Evolutionary conservation across 2,797 vertebrate genomes (phyloP).

Genomic region (Malacoraja senta): DNA sequence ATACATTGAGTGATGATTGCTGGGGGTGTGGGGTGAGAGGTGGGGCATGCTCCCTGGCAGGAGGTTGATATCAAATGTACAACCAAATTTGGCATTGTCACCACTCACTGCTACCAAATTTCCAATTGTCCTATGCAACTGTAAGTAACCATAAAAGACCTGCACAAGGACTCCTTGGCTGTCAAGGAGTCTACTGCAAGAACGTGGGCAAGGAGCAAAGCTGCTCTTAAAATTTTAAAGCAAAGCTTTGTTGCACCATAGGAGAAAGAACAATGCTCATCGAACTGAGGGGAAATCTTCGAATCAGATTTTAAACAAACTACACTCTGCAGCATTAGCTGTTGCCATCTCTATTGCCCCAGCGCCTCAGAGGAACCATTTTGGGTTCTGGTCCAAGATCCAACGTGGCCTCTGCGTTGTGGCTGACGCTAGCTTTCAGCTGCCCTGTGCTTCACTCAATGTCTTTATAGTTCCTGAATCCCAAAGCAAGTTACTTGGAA

Average conservation of each 20-base stretch:
- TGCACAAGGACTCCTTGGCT: not conserved
- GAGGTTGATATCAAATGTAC: not conserved
- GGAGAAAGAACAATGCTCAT: not conserved
- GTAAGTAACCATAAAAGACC: not conserved
- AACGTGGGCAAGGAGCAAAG: not conserved
- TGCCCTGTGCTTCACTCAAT: slow-evolving; percentile 2
- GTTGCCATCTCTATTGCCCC: not conserved
- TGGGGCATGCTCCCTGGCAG: not conserved
- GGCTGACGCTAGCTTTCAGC: not conserved
- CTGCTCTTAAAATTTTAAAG: not conserved
- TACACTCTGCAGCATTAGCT: not conserved
- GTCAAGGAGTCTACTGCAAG: not conserved
- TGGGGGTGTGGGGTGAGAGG: not conserved
- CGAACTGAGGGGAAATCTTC: not conserved
- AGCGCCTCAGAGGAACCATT: not conserved
- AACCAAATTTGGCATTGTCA: not conserved
- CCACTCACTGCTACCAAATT: not conserved
- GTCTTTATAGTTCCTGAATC: not conserved
- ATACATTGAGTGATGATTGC: not conserved
- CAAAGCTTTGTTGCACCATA: not conserved
- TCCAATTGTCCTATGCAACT: not conserved
- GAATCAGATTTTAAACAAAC: not conserved
- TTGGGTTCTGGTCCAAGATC: not conserved
- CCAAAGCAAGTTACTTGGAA: not conserved
- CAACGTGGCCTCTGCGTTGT: not conserved